Percentiles rank a stretch among this genome's conserved stretches.
phyloP scores from a whole-genome alignment of 92 coral and sea anemone genomes.

The Metridium senile region DNA sequence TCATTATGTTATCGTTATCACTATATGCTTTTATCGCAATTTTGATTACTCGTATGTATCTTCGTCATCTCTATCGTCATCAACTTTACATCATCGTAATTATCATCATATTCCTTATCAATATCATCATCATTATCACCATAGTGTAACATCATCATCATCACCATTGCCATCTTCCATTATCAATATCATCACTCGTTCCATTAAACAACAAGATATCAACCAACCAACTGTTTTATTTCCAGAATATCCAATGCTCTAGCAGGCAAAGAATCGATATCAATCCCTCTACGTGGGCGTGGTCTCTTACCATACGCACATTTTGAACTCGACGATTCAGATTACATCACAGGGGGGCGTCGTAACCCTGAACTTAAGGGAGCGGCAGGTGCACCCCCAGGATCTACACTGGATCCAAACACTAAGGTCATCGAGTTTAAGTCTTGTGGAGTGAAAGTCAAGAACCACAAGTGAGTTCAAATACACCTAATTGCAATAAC shows the following conservation, averaged over 20 bases:
- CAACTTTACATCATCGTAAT: too few relatives aligned
- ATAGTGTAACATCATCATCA: too few relatives aligned
- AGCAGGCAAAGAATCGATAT: slow-evolving; percentile 60
- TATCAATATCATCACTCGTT: too few relatives aligned
- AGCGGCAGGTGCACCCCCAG: slow-evolving; percentile 98
- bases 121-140: too few relatives aligned
- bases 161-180: too few relatives aligned
- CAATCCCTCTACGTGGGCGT: slow-evolving; percentile 75
- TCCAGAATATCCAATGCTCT: slow-evolving; percentile 74
- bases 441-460: slow-evolving; percentile 95
- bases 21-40: too few relatives aligned
- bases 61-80: too few relatives aligned
- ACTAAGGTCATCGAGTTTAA: slow-evolving; percentile 97
- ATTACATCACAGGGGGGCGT: slow-evolving; percentile 93
- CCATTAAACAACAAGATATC: too few relatives aligned
- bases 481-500: not conserved
- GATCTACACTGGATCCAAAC: slow-evolving; percentile 92
- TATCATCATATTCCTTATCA: too few relatives aligned
- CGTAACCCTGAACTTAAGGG: slow-evolving; percentile 97
- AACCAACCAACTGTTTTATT: too few relatives aligned
- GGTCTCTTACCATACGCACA: slow-evolving; percentile 97
- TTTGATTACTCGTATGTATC: too few relatives aligned
- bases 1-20: too few relatives aligned
- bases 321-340: slow-evolving; percentile 94
- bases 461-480: slow-evolving; percentile 72